Conservation (phyloP, 2,888 invertebrate genomes). For the Argynnis bischoffii region DNA sequence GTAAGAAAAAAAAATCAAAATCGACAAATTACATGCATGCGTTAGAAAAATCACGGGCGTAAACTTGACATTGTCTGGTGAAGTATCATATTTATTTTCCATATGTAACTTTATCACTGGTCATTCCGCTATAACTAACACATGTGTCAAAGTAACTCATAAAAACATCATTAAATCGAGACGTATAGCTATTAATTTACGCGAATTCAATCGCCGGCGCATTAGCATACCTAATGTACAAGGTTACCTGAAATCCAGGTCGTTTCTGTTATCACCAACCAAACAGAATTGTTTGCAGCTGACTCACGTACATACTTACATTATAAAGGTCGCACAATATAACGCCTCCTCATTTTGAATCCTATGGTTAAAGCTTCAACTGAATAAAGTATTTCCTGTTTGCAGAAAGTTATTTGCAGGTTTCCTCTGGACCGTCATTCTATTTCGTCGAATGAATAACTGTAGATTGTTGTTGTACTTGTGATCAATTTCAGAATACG, state of each 20-base stretch:
- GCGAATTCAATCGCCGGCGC: constrained; percentile 23
- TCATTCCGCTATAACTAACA: constrained; percentile 10
- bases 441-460: constrained; percentile 25
- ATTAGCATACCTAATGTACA: constrained; percentile 31
- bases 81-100: too few relatives aligned
- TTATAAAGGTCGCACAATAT: constrained; percentile 21
- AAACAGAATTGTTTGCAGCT: constrained; percentile 42
- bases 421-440: not conserved
- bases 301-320: constrained; percentile 35
- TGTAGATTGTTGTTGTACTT: not conserved
- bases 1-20: too few relatives aligned
- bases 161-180: not conserved
- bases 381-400: constrained; percentile 31
- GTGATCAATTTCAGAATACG: not conserved
- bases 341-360: constrained; percentile 17
- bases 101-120: too few relatives aligned
- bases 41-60: too few relatives aligned
- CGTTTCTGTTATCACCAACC: constrained; percentile 52
- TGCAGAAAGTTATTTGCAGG: not conserved
- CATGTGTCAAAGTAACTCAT: too few relatives aligned
- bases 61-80: too few relatives aligned
- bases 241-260: constrained; percentile 46
- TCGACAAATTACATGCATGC: too few relatives aligned
- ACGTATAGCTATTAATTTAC: constrained; percentile 3
- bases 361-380: not conserved